These are phyloP conservation scores for Rhynchophorus ferrugineus DNA, from an alignment of 1,140 invertebrate genomes.

Conservation along the genomic window DNA sequence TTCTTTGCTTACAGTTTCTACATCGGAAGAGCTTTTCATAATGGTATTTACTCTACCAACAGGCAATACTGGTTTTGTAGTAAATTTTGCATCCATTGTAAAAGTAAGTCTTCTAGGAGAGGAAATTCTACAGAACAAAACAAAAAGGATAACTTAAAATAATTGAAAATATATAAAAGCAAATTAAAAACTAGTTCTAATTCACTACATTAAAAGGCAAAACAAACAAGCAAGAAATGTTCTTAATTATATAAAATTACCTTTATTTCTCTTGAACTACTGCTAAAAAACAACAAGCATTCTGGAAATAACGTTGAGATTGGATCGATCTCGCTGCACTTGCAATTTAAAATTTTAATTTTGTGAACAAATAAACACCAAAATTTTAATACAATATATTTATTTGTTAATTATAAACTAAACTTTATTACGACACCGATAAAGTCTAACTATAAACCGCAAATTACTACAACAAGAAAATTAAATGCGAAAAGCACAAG, in stretches of 20 bases:
- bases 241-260: slow-evolving; percentile 5
- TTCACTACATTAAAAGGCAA: not conserved
- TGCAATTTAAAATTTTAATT: too few relatives aligned
- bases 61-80: slow-evolving; percentile 44
- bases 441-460: not conserved
- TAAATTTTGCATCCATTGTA: not conserved
- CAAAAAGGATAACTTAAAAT: not conserved
- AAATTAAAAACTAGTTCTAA: not conserved
- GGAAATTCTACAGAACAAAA: not conserved
- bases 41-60: slow-evolving; percentile 70
- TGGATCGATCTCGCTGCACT: too few relatives aligned
- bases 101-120: not conserved
- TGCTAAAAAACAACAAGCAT: slow-evolving; percentile 23
- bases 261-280: slow-evolving; percentile 5
- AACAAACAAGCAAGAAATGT: slow-evolving; percentile 1
- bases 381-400: too few relatives aligned
- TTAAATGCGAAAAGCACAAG: not conserved
- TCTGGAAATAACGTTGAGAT: slow-evolving; percentile 9
- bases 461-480: not conserved
- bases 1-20: slow-evolving; percentile 68
- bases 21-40: slow-evolving; percentile 80
- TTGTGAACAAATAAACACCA: too few relatives aligned
- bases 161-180: not conserved
- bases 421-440: not conserved
- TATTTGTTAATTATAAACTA: too few relatives aligned